These are phyloP conservation scores for Xiphorhynchus erythropygius DNA, from an alignment of 2,797 vertebrate genomes.

Conservation along the genomic window DNA sequence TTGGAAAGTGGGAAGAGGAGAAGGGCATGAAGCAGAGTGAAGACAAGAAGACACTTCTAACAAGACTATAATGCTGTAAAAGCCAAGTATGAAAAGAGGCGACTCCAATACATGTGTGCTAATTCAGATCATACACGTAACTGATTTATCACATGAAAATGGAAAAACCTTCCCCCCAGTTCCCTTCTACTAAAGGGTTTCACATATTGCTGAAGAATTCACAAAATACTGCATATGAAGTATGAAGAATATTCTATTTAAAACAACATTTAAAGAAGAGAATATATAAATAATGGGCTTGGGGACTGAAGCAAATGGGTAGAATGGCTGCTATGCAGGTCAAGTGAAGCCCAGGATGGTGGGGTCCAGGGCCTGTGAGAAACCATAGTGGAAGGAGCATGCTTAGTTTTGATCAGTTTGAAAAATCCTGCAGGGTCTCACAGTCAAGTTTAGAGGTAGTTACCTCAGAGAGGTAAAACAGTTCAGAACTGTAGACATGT, in stretches of 20 bases:
- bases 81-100: background rate
- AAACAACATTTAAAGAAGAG: background rate
- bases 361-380: background rate
- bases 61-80: background rate
- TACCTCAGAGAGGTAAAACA: background rate
- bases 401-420: background rate
- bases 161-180: background rate
- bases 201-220: background rate
- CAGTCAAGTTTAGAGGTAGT: background rate
- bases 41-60: background rate
- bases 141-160: background rate
- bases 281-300: background rate
- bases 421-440: background rate
- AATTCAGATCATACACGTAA: background rate
- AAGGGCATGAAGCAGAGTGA: background rate
- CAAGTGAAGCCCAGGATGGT: background rate
- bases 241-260: background rate
- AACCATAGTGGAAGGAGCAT: background rate
- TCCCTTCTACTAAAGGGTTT: background rate
- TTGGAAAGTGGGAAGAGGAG: background rate
- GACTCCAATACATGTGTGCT: background rate
- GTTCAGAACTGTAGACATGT: background rate
- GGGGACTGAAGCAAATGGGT: background rate
- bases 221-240: background rate
- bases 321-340: background rate